phyloP scores from a whole-genome alignment of 2,797 vertebrate species.

The Mormyrus proboscirostris region DNA sequence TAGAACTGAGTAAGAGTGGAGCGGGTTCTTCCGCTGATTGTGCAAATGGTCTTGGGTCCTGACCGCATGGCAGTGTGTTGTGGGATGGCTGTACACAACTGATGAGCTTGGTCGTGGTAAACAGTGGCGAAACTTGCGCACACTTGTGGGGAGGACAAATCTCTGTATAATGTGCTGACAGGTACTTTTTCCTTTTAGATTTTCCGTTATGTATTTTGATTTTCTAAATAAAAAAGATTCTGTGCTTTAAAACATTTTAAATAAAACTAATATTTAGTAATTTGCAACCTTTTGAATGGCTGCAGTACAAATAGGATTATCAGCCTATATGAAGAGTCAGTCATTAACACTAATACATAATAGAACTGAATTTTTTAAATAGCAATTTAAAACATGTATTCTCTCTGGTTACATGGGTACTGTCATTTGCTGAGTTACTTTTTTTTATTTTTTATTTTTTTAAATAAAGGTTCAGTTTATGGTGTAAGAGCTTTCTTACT shows the following conservation, averaged over 20 bases:
- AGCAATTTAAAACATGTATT: neutral
- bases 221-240: neutral
- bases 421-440: neutral
- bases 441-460: neutral
- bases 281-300: neutral
- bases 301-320: neutral
- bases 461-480: neutral
- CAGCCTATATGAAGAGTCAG: neutral
- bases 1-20: slow-evolving; percentile 46
- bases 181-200: slow-evolving; percentile 19
- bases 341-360: neutral
- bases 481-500: neutral
- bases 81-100: slow-evolving; percentile 59
- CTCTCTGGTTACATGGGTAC: neutral
- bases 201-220: neutral
- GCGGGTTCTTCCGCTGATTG: slow-evolving; percentile 56
- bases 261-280: neutral
- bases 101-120: slow-evolving; percentile 42
- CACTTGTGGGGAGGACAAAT: slow-evolving; percentile 38
- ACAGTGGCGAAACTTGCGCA: slow-evolving; percentile 37
- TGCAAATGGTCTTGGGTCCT: slow-evolving; percentile 51
- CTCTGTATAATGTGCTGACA: slow-evolving; percentile 11
- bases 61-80: slow-evolving; percentile 48
- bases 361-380: neutral
- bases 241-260: neutral